phyloP scores from a whole-genome alignment of 2,113 vertebrate genomes.

The Parus major region DNA sequence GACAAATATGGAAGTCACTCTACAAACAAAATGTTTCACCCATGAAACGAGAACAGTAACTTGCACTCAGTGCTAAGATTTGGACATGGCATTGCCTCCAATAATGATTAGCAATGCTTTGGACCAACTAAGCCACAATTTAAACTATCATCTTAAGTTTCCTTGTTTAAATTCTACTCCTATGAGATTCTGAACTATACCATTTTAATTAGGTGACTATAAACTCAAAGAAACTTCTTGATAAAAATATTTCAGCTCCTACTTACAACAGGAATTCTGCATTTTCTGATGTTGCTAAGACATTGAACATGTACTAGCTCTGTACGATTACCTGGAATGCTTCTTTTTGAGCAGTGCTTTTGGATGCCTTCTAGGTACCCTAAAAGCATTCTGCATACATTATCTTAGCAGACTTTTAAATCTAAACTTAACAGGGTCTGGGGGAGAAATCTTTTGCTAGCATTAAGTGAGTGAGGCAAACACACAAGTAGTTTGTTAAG shows the following conservation, averaged over 20 bases:
- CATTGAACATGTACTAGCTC: not conserved
- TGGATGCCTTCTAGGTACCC: not conserved
- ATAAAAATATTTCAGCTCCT: not conserved
- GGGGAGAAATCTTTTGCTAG: not conserved
- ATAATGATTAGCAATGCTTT: not conserved
- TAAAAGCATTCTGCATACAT: not conserved
- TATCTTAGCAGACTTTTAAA: not conserved
- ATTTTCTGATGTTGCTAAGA: not conserved
- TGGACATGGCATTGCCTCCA: not conserved
- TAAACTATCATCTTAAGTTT: not conserved
- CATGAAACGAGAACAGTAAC: not conserved
- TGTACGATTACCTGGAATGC: not conserved
- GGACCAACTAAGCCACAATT: not conserved
- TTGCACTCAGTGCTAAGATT: not conserved
- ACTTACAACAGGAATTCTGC: not conserved
- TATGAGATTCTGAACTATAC: not conserved
- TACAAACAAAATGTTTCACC: not conserved
- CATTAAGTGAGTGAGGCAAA: not conserved
- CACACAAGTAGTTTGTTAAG: accelerated
- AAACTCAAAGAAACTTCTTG: not conserved
- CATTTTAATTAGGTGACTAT: not conserved
- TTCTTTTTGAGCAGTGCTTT: not conserved
- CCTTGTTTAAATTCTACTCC: not conserved
- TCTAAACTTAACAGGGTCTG: not conserved
- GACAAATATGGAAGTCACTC: not conserved